These are phyloP conservation scores for Holacanthella duospinosa DNA, from an alignment of 2,888 invertebrate genomes.

Conservation along the genomic window DNA sequence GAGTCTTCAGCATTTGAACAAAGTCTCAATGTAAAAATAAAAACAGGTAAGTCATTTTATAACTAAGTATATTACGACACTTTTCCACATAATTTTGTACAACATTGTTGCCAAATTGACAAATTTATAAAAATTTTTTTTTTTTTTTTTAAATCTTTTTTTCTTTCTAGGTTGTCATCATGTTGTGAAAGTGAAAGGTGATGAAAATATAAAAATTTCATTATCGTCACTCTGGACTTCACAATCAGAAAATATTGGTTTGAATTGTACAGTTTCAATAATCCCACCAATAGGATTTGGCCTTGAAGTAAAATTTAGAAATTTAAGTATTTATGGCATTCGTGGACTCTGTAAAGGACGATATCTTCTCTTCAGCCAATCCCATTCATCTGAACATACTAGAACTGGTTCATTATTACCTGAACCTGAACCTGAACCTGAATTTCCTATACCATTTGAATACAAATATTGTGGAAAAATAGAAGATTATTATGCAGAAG, in stretches of 20 bases:
- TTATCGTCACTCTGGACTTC: slow-evolving; percentile 29
- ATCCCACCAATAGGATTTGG: slow-evolving; percentile 29
- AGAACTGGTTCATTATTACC: neutral
- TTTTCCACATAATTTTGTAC: too few relatives aligned
- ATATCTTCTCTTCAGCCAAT: slow-evolving; percentile 20
- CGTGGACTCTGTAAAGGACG: slow-evolving; percentile 36
- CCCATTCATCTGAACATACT: neutral
- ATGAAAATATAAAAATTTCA: slow-evolving; percentile 22
- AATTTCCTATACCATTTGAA: slow-evolving; percentile 8
- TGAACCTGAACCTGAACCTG: slow-evolving; percentile 5
- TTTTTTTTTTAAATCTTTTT: too few relatives aligned
- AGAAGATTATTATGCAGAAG: slow-evolving; percentile 32
- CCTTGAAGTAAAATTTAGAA: slow-evolving; percentile 27
- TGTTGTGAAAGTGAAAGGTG: slow-evolving; percentile 20
- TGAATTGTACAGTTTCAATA: slow-evolving; percentile 35
- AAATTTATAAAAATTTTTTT: slow-evolving; percentile 7
- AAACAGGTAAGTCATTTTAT: slow-evolving; percentile 29
- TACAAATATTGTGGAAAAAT: slow-evolving; percentile 35
- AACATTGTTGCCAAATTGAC: too few relatives aligned
- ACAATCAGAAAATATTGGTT: slow-evolving; percentile 29
- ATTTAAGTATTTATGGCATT: slow-evolving; percentile 37
- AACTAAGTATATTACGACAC: too few relatives aligned
- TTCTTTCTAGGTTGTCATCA: slow-evolving; percentile 30
- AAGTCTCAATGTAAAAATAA: slow-evolving; percentile 29
- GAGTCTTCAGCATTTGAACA: slow-evolving; percentile 35